These are phyloP conservation scores for Metacarcinus magister DNA, from an alignment of 2,888 invertebrate genomes.

Conservation along the genomic window DNA sequence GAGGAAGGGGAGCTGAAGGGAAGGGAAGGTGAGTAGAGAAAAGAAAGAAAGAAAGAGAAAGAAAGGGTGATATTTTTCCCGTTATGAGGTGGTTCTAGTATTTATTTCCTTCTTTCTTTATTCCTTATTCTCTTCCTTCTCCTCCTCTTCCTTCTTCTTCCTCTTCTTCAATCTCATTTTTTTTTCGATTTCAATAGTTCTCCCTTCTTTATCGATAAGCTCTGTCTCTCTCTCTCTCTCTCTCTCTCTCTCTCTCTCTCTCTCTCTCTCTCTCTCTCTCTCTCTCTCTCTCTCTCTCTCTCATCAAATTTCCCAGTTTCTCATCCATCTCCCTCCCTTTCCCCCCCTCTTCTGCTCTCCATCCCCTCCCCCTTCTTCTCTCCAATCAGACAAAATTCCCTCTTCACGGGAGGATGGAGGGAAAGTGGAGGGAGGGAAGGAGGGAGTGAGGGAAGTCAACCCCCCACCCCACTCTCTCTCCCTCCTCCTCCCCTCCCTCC, in stretches of 20 bases:
- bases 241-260: neutral
- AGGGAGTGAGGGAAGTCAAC: neutral
- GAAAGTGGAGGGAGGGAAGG: no score
- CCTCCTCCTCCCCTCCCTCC: neutral
- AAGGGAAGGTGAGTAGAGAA: neutral
- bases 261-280: neutral
- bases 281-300: neutral
- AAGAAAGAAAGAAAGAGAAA: neutral
- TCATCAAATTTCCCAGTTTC: neutral
- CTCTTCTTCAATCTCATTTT: neutral
- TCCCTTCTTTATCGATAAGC: neutral
- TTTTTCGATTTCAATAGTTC: neutral
- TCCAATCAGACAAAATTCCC: conserved; percentile 22
- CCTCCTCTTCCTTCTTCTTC: neutral
- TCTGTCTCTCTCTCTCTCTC: neutral
- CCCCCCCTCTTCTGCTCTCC: neutral
- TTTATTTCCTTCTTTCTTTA: neutral
- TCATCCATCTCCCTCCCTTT: neutral
- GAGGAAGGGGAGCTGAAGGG: neutral
- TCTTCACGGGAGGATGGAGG: neutral
- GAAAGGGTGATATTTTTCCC: neutral
- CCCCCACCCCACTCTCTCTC: neutral
- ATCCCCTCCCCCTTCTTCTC: neutral
- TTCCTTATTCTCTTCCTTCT: neutral
- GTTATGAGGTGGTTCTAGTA: neutral